Evolutionary conservation across 2,888 invertebrate genomes (phyloP), one percentile per base, ranked within the genome.

Genomic region (Leucophenga maculata): DNA sequence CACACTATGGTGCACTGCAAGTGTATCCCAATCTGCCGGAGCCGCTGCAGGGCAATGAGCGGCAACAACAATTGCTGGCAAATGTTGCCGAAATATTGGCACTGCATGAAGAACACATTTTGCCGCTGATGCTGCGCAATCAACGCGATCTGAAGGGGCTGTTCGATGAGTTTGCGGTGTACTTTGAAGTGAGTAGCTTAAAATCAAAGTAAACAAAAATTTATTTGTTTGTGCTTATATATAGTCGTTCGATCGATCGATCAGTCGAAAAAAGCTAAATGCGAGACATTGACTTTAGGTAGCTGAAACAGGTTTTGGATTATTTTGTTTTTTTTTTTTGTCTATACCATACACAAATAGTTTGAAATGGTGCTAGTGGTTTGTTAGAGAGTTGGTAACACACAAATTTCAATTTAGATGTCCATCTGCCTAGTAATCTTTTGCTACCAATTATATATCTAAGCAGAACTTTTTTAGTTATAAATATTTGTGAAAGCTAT

Each of bases 71-170:
- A 44, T 93, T 97, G 79, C 95, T 98, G 87, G 95, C 96, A 44
- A 97, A 98, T 87, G 92, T 97, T 64, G 94, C 95, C 84, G 94
- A 96, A 87, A 96, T 97, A 82, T 93, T 94, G 88, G 93, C 94
- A 86, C 95, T 97, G 87, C 97, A 98, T 86, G 86, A 87, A 13
- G 71, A 78, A 13, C 78, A 87, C 68, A 85, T 89, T 69, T 75
- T 88, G 65, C 88, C 89, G 59, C 75, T 87, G 71, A 83, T 89
- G 81, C 71, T 85, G 72, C 79, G 83, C 55, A 86, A 88, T 77
- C 84, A 85, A 70, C 82, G 84, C 13, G 88, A 88, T 77, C 78
- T 88, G 22, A 86, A 85, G 71, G 75, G 79, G 68, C 79, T 89
- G 64, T 88, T 88, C 65, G 87, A 88, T 69, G 86, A 87, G 67